Evolutionary conservation across 1,140 invertebrate genomes (phyloP), one percentile per base, ranked within the genome.

Genomic region (Oppia nitens): DNA sequence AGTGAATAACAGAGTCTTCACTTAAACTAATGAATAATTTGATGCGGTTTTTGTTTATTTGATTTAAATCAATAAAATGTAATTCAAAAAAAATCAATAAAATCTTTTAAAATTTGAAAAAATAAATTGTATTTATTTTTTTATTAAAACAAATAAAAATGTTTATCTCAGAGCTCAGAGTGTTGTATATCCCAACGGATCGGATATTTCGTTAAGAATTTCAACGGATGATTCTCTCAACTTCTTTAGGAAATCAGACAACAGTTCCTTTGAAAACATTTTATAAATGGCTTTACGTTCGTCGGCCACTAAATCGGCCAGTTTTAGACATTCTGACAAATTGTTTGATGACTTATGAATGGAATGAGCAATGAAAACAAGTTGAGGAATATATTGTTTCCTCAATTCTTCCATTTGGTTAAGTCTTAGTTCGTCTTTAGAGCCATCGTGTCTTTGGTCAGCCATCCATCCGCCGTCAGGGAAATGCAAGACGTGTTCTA

Each of bases 401-500:
- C 89, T 78, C 12, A 96, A 71, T 63, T 80, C 77, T 32, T 79
- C 74, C 71, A 92, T 73, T 68, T 91, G 85, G 47, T 74, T 61
- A 49, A 64, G 59, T 0, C 79, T 70, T 53, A 12, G 9, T 40
- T 62, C 58, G 47, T 65, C 62, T 51, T 57, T 53, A 27, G 60
- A 17, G 11, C 28, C 32, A 4, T 57, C 21, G 0, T 29, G 20
- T 17, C 12, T 26, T 3, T 78, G 75, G 69, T 92, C 88, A 24
- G 81, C 78, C 57, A 95, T 75, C 90, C 90, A 96, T 27, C 88
- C 87, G 47, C 83, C 84, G 64, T 87, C 83, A 45, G 87, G 83
- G 68, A 94, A 94, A 1, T 90, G 68, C 25, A 96, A 68, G 6
- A 94, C 83, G 72, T 93, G 92, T 71, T 86, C 90, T 1, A 96